Conservation (phyloP, 2,888 invertebrate genomes). For the Luffia ferchaultella region DNA sequence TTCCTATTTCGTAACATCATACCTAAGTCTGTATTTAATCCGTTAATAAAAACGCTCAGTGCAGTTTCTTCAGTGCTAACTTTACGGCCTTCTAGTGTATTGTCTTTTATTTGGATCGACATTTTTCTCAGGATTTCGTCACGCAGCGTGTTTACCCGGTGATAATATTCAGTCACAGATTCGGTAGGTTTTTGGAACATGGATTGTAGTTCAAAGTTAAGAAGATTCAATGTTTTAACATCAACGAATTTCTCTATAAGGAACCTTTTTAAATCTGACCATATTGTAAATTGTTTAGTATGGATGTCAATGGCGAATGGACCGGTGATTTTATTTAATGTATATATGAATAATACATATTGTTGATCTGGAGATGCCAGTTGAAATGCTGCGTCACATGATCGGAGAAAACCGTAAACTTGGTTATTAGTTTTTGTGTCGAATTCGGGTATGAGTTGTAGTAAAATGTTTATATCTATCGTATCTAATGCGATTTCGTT, state of each 20-base stretch:
- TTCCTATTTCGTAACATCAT: conserved; percentile 1
- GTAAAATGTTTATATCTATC: background rate
- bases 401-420: background rate
- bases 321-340: background rate
- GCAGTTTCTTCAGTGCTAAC: background rate
- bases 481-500: background rate
- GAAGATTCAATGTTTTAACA: background rate
- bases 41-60: background rate
- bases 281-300: background rate
- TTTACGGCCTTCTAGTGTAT: background rate
- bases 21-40: background rate
- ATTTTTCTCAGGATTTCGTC: background rate
- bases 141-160: background rate
- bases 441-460: background rate
- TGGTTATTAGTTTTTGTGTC: background rate
- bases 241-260: background rate
- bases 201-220: background rate
- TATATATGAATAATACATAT: background rate
- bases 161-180: background rate
- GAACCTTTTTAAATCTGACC: background rate
- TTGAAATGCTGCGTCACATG: background rate
- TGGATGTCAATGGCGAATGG: background rate
- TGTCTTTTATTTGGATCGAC: background rate
- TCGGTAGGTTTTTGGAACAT: background rate
- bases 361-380: background rate